Evolutionary conservation across 2,888 invertebrate genomes (phyloP).

Genomic region (Cosmorhoe ocellata): DNA sequence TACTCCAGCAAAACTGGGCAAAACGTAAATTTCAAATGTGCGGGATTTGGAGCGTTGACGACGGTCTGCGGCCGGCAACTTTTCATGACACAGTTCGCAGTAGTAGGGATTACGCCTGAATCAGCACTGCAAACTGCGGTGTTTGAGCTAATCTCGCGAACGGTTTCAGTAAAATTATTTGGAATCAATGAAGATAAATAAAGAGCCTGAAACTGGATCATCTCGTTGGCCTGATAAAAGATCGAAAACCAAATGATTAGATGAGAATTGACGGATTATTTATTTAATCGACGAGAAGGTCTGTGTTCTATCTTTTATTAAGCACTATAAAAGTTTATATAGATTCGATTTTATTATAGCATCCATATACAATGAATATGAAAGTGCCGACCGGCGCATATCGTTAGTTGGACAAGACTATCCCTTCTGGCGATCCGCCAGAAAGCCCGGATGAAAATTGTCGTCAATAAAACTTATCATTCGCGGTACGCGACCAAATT

Average conservation of each 20-base stretch:
- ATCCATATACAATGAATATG: constrained; percentile 29
- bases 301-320: too few relatives aligned
- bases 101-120: constrained; percentile 38
- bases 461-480: constrained; percentile 67
- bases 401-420: constrained; percentile 55
- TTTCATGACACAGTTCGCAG: constrained; percentile 45
- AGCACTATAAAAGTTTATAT: constrained; percentile 2
- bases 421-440: constrained; percentile 60
- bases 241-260: neutral
- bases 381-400: constrained; percentile 41
- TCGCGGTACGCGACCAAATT: constrained; percentile 45
- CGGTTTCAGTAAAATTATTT: constrained; percentile 28
- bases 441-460: constrained; percentile 52
- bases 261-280: neutral
- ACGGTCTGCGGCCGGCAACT: constrained; percentile 41
- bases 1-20: constrained; percentile 38
- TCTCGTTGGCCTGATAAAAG: neutral
- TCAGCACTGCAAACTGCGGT: constrained; percentile 35
- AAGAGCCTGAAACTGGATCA: neutral
- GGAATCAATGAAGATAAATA: constrained; percentile 5
- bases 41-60: constrained; percentile 45
- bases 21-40: constrained; percentile 52
- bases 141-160: constrained; percentile 26
- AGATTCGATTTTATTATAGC: constrained; percentile 24
- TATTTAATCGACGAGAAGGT: neutral